phyloP scores from a whole-genome alignment of 1,140 invertebrate genomes.

The Ips typographus region DNA sequence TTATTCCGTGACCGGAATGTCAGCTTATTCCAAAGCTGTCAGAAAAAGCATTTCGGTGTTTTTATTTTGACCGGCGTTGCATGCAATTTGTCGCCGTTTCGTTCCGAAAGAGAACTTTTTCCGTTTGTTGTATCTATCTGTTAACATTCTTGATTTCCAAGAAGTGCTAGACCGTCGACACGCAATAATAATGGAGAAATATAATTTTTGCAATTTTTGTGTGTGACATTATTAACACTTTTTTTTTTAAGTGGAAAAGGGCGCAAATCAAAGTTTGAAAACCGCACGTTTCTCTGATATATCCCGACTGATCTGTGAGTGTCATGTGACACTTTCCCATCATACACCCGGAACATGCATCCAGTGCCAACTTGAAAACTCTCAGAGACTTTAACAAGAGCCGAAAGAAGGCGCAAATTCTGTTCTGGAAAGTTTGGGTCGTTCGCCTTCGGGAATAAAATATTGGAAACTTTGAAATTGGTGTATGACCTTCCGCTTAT shows the following conservation, averaged over 20 bases:
- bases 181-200: too few relatives aligned
- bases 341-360: conserved; percentile 26
- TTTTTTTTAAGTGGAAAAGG: too few relatives aligned
- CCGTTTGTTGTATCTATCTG: conserved; percentile 4
- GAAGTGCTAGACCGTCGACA: too few relatives aligned
- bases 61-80: conserved; percentile 27
- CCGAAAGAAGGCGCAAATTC: conserved; percentile 31
- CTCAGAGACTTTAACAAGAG: conserved; percentile 28
- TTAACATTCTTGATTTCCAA: too few relatives aligned
- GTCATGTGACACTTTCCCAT: conserved; percentile 35
- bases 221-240: too few relatives aligned
- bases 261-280: neutral
- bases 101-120: conserved; percentile 19
- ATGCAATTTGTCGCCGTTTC: conserved; percentile 28
- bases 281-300: conserved; percentile 22
- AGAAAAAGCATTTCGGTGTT: conserved; percentile 31
- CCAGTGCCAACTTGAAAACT: conserved; percentile 23
- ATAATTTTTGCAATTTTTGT: too few relatives aligned
- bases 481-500: conserved; percentile 22
- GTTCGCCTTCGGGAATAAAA: conserved; percentile 29
- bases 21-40: conserved; percentile 25
- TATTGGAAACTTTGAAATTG: conserved; percentile 21
- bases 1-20: conserved; percentile 32
- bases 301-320: conserved; percentile 22
- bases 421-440: conserved; percentile 24